These are phyloP conservation scores for Herminia tarsipennalis DNA, from an alignment of 2,888 invertebrate genomes.

Conservation along the genomic window DNA sequence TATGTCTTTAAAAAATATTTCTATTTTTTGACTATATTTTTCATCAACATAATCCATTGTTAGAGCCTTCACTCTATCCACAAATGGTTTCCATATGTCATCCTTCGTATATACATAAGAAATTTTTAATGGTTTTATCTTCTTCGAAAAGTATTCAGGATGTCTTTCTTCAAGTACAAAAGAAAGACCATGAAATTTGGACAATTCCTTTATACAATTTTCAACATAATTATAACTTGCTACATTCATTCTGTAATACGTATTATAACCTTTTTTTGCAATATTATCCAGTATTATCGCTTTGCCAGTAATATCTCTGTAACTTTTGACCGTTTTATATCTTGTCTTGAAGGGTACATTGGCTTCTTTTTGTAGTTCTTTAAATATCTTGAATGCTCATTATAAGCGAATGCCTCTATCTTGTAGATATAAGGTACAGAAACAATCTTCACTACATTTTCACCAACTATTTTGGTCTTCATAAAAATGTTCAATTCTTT, in stretches of 20 bases:
- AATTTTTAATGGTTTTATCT: conserved; percentile 30
- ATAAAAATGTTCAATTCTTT: conserved; percentile 60
- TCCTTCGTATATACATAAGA: no score
- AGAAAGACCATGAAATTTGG: conserved; percentile 55
- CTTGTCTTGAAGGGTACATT: conserved; percentile 50
- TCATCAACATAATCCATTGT: conserved; percentile 16
- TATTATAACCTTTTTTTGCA: conserved; percentile 47
- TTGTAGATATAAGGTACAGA: conserved; percentile 42
- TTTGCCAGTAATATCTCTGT: conserved; percentile 46
- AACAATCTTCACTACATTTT: conserved; percentile 36
- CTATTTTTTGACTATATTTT: not conserved
- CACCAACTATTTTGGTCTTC: conserved; percentile 48
- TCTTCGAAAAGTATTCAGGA: conserved; percentile 48
- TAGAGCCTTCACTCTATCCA: no score
- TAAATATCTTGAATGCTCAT: conserved; percentile 48
- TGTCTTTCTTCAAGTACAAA: conserved; percentile 45
- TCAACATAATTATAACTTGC: conserved; percentile 47
- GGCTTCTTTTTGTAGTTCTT: conserved; percentile 53
- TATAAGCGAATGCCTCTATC: conserved; percentile 56
- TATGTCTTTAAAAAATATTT: not conserved
- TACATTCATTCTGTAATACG: conserved; percentile 44
- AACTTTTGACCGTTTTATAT: conserved; percentile 53
- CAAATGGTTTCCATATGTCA: no score
- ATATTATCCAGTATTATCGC: conserved; percentile 61
- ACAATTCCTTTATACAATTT: conserved; percentile 48